These are phyloP conservation scores for Umimayanthus chanpuru DNA, from an alignment of 92 coral and sea anemone species.

Conservation along the genomic window DNA sequence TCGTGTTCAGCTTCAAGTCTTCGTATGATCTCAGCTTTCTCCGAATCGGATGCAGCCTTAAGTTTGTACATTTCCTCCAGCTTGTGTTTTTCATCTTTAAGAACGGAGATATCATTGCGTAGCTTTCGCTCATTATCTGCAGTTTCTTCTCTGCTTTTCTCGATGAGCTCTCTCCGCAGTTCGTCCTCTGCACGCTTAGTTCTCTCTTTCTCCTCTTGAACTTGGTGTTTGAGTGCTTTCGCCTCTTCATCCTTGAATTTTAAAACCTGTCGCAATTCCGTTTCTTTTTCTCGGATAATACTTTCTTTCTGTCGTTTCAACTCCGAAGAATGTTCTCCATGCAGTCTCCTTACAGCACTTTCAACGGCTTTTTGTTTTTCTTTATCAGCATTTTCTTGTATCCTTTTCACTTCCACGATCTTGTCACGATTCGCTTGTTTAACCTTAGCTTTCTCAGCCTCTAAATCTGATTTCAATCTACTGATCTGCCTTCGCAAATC, in stretches of 20 bases:
- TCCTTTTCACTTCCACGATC: conserved; percentile 80
- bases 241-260: conserved; percentile 95
- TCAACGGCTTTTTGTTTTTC: conserved; percentile 93
- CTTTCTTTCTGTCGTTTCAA: conserved; percentile 74
- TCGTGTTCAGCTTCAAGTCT: conserved; percentile 90
- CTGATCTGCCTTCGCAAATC: conserved; percentile 85
- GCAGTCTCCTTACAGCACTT: conserved; percentile 74
- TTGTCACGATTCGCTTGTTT: conserved; percentile 94
- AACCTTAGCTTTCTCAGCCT: conserved; percentile 83
- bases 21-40: conserved; percentile 91
- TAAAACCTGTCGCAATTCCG: conserved; percentile 85
- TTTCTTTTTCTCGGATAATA: conserved; percentile 80
- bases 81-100: conserved; percentile 84
- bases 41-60: conserved; percentile 87
- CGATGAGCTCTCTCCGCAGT: conserved; percentile 67
- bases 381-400: conserved; percentile 86
- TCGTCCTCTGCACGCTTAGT: conserved; percentile 87
- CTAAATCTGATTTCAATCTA: conserved; percentile 88
- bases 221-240: conserved; percentile 83
- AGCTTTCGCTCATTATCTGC: conserved; percentile 73
- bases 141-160: conserved; percentile 62
- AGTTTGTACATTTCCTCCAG: conserved; percentile 79
- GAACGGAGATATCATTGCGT: conserved; percentile 69
- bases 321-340: conserved; percentile 84
- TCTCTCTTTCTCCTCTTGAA: conserved; percentile 82